Percentiles rank a stretch among this genome's conserved stretches.
Evolutionary conservation across 2,113 vertebrate genomes (phyloP).

Genomic region (Lutjanus erythropterus): DNA sequence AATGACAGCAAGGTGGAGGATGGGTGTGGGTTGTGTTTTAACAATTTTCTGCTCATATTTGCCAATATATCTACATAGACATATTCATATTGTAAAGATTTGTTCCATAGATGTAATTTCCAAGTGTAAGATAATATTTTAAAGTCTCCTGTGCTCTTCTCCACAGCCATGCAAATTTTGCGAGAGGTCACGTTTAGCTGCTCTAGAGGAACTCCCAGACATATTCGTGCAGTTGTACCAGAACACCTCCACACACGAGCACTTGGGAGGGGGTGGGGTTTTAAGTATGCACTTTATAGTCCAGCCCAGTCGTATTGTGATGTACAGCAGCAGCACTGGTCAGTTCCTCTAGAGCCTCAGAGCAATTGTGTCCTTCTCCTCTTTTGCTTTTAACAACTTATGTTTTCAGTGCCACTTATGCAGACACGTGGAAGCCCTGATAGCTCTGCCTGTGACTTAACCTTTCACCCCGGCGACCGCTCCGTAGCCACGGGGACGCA

Average conservation of each 20-base stretch:
- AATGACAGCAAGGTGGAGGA: constrained; percentile 68
- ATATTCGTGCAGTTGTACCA: constrained; percentile 47
- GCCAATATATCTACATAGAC: constrained; percentile 88
- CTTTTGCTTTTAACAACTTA: constrained; percentile 59
- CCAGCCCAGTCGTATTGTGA: constrained; percentile 75
- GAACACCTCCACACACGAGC: constrained; percentile 61
- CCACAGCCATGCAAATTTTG: constrained; percentile 69
- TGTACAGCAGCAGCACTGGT: constrained; percentile 63
- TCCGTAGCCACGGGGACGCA: constrained; percentile 36
- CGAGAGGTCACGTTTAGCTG: constrained; percentile 66
- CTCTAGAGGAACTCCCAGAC: constrained; percentile 69
- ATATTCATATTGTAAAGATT: constrained; percentile 92
- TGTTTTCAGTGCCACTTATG: constrained; percentile 69
- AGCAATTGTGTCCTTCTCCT: constrained; percentile 72
- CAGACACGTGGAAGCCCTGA: constrained; percentile 49
- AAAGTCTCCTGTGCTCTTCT: constrained; percentile 81
- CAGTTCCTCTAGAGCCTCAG: constrained; percentile 80
- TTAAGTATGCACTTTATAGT: constrained; percentile 87
- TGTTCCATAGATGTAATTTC: constrained; percentile 90
- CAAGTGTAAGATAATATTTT: constrained; percentile 95
- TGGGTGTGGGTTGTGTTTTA: constrained; percentile 79
- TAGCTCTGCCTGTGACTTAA: constrained; percentile 62
- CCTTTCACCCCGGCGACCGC: constrained; percentile 50
- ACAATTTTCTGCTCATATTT: constrained; percentile 87
- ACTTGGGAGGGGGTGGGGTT: constrained; percentile 71